Percentiles rank a stretch among this genome's conserved stretches.
Conservation (phyloP, 2,113 vertebrate genomes). For the Petrocephalus zakoni region DNA sequence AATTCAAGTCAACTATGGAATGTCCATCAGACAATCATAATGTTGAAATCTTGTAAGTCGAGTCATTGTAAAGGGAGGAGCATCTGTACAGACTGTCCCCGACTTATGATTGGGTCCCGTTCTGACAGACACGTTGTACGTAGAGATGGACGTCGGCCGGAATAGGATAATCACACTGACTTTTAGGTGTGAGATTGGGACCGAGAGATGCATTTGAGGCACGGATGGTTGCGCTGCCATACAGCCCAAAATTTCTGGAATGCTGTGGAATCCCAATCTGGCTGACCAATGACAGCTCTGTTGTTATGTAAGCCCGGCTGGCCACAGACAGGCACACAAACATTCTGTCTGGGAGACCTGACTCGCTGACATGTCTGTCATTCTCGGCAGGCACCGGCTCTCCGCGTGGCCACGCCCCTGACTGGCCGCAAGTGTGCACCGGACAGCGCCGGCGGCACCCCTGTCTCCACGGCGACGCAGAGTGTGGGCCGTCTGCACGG, state of each 20-base stretch:
- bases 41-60: too few species aligned
- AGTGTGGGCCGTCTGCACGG: conserved; percentile 79
- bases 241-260: neutral
- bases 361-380: neutral
- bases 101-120: neutral
- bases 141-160: neutral
- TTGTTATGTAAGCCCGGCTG: neutral
- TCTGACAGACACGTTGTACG: neutral
- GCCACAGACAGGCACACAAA: neutral
- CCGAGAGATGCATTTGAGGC: neutral
- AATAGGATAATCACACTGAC: neutral
- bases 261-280: neutral
- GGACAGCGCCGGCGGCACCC: conserved; percentile 64
- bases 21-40: too few species aligned
- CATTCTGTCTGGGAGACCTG: neutral
- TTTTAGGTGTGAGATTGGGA: neutral
- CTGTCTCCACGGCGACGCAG: conserved; percentile 73
- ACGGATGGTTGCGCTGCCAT: neutral
- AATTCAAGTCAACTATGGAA: too few species aligned
- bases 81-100: neutral
- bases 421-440: conserved; percentile 72
- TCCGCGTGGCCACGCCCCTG: conserved; percentile 74
- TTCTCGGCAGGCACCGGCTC: conserved; percentile 61
- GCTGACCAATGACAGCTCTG: neutral
- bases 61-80: neutral